Base-by-base conservation (phyloP, 2,888 invertebrate genomes). In the Idaea straminata region DNA sequence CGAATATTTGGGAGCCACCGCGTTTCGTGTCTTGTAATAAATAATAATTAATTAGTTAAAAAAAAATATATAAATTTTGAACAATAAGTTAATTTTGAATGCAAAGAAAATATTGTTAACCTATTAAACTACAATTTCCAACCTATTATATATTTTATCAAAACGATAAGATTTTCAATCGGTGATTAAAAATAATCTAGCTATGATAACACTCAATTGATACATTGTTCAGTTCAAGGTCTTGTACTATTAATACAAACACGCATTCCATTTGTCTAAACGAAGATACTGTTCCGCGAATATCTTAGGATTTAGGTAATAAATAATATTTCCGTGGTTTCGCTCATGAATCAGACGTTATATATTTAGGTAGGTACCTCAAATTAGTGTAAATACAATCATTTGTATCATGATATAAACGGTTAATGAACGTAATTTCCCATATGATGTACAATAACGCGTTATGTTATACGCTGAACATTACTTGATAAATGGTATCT, bases 231-330 rank as follows among this genome's bases (percentile, higher is more conserved):
- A 6, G 10, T 13, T 47, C 13, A 7, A 47, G 13, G 47, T 7
- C 10, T 13, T 10, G 6, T 5, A 47, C 47, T 47, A 47, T 47
- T 47, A 47, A 47, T 47, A 47, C 47, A 47, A 13, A 47, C 25
- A 47, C 47, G 13, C 47, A 47, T 10, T 47, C 47, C 47, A 47
- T 13, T 47, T 47, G 10, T 34, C 58, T 57, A 62, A 65, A 59
- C 62, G 25, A 62, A 47, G 47, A 47, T 7, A 47, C 13, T 47
- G 13, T 47, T 47, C 47, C 47, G 47, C 47, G 47, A 47, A 47
- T 10, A 47, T 47, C 6, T 47, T 47, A 7, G 3, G 10, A 47
- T 10, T 47, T 47, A 10, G 13, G 13, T 10, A 47, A 47, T 47
- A 47, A 47, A 47, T 47, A 4, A 47, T 13, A 7, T 47, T 47